Base-by-base conservation (phyloP, 1,140 invertebrate species). In the Medauroidea extradentata region DNA sequence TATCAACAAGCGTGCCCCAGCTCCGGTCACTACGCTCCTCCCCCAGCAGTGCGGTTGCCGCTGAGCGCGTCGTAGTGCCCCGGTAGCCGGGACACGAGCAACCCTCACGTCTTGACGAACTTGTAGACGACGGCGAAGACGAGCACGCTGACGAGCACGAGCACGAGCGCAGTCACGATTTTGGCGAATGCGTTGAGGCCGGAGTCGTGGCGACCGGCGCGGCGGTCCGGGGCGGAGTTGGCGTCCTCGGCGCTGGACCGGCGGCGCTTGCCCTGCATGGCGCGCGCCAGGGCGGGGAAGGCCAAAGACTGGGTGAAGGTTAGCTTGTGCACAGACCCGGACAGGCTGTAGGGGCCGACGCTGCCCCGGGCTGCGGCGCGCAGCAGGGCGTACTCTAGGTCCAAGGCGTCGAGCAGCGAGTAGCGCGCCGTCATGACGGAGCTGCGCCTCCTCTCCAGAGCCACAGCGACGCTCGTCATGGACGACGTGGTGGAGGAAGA, bases 91-190 rank as follows among this genome's bases (percentile, higher is more conserved):
- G 82, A 83, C 81, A 87, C 76, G 72, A 87, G 80, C 79, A 84
- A 85, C 44, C 85, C 85, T 88, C 85, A 88, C 83, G 85, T 86
- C 67, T 82, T 78, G 64, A 86, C 84, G 66, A 87, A 87, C 68
- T 88, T 89, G 67, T 88, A 88, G 21, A 89, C 85, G 2, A 88
- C 84, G 9, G 85, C 81, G 69, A 88, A 87, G 51, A 88, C 85
- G 67, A 89, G 75, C 46, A 89, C 83, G 64, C 84, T 87, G 21
- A 89, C 83, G 9, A 88, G 71, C 60, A 88, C 83, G 18, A 88
- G 71, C 1, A 88, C 81, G 4, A 88, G 72, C 5, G 86, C 85
- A 0, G 87, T 88, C 25, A 88, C 78, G 21, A 87, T 81, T 71
- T 87, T 87, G 39, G 85, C 85, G 67, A 85, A 86, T 39, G 81